phyloP scores from a whole-genome alignment of 2,113 vertebrate genomes.

The Tragelaphus scriptus region DNA sequence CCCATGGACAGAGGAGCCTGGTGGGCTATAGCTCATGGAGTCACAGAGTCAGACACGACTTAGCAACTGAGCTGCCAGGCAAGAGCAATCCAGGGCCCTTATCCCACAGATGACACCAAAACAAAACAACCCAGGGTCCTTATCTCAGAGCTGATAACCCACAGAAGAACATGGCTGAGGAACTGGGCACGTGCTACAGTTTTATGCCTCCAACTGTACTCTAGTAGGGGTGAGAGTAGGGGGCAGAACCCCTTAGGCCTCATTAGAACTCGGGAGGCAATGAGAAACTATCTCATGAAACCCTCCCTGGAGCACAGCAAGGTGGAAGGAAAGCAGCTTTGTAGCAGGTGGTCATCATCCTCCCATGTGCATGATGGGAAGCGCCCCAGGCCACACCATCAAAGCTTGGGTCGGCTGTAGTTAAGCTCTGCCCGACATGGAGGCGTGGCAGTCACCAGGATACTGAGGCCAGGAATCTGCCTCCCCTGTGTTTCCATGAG shows the following conservation, averaged over 20 bases:
- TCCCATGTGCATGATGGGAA: rapidly evolving
- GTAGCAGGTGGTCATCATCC: background rate
- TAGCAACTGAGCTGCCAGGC: background rate
- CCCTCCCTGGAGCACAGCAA: background rate
- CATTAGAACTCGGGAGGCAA: background rate
- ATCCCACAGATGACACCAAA: background rate
- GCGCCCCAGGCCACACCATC: rapidly evolving
- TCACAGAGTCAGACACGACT: background rate
- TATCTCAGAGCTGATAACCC: background rate
- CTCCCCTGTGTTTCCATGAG: background rate
- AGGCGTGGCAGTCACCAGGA: rapidly evolving
- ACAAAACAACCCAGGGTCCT: background rate
- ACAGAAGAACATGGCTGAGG: background rate
- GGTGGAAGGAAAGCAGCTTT: no score
- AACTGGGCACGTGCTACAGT: rapidly evolving
- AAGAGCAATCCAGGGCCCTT: background rate
- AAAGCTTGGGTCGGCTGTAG: background rate
- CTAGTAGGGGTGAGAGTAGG: rapidly evolving
- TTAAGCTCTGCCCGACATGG: rapidly evolving
- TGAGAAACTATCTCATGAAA: rapidly evolving
- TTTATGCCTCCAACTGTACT: background rate
- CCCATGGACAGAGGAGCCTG: background rate
- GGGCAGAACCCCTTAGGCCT: background rate
- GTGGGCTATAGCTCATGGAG: background rate
- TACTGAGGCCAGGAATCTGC: rapidly evolving